Evolutionary conservation across 35 echinoderm and acorn worm species (phyloP), one percentile per base, ranked within the genome.

Genomic region (Apostichopus californicus): DNA sequence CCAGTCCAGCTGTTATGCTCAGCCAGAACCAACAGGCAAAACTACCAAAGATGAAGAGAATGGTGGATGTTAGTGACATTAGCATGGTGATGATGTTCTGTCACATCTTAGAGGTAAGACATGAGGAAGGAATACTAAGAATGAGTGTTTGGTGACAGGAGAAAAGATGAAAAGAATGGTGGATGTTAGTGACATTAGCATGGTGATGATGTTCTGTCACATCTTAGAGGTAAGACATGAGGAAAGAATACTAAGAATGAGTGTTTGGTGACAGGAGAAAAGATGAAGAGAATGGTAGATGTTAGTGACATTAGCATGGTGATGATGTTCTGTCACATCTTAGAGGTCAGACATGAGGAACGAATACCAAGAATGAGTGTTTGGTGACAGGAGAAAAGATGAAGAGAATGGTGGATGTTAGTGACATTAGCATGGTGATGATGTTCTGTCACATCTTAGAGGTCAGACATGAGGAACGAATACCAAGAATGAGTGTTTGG

Each of bases 11-110:
- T 85, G 86, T 98, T n/a, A 98, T 98, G 94, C 78, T 90, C 23
- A 84, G 86, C 46, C 78, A 83, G 13, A 85, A 82, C 15, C 65
- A 91, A 91, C 94, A 90, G 63, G 14, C 68, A 58, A 94, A 70
- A 55, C 86, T 89, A 80, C 89, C 95, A 3, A 94, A 87, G 63
- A 93, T 99, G 92, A 96, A 93, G 81, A 86, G 93, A 54, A 92
- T 96, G 52, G 85, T 99, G 71, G 93, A 99, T 79, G 83, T 93
- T 13, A 91, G 83, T 34, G 95, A 99, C 13, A 93, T 96, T 26
- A 99, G 94, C 77, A 96, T 99, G 93, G 97, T 99, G 63, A 77
- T 77, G 11, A 96, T 93, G 55, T 94, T 99, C 73, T 99, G 95
- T 66, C 90, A 80, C 78, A 77, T 99, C 15, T 66, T 99, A 55